Evolutionary conservation across 1,140 invertebrate genomes (phyloP).

Genomic region (Phymastichus coffea): DNA sequence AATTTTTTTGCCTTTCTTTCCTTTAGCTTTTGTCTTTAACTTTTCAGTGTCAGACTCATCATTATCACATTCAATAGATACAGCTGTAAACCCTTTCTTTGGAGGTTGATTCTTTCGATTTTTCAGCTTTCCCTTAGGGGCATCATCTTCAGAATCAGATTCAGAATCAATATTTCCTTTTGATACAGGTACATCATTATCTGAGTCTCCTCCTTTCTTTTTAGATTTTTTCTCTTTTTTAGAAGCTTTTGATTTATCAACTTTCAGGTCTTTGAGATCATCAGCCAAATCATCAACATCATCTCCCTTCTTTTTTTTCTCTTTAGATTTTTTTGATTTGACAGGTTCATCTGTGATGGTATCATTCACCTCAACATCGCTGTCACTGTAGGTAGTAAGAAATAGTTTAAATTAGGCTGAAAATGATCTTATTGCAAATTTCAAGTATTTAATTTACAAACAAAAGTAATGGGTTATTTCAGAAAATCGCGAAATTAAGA

Average conservation of each 20-base stretch:
- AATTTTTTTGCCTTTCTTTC: constrained; percentile 42
- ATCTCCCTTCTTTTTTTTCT: constrained; percentile 39
- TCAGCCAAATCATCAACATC: constrained; percentile 42
- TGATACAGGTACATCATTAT: constrained; percentile 36
- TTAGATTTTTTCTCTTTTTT: constrained; percentile 44
- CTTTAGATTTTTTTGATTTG: constrained; percentile 39
- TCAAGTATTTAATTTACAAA: too few species aligned
- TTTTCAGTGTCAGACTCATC: constrained; percentile 41
- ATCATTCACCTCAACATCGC: constrained; percentile 58
- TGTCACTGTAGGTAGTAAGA: constrained; percentile 60
- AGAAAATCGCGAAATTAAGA: too few species aligned
- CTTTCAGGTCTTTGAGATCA: constrained; percentile 41
- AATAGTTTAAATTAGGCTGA: constrained; percentile 1
- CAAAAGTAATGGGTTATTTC: too few species aligned
- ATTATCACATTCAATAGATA: constrained; percentile 34
- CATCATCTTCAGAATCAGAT: constrained; percentile 35
- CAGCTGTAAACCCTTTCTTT: constrained; percentile 35
- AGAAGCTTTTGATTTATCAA: constrained; percentile 39
- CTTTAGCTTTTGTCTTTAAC: constrained; percentile 33
- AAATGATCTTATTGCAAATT: not conserved
- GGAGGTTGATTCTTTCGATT: constrained; percentile 29
- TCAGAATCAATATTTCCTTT: constrained; percentile 48
- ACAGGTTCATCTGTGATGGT: constrained; percentile 52
- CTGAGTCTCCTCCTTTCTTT: constrained; percentile 27
- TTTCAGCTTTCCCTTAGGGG: constrained; percentile 35